Conservation (phyloP, 2,113 vertebrate genomes). For the Grantiella picta region DNA sequence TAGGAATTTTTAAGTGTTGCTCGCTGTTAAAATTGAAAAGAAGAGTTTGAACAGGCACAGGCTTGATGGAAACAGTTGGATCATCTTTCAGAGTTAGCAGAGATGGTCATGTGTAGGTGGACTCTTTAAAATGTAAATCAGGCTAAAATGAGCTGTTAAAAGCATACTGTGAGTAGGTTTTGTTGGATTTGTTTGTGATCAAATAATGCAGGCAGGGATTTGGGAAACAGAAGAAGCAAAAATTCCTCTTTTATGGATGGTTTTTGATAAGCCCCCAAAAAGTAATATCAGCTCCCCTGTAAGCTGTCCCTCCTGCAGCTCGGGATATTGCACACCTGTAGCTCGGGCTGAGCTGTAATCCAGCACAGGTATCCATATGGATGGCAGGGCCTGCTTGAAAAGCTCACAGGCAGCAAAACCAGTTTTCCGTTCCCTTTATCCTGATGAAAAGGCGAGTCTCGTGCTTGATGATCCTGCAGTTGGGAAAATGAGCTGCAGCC, state of each 20-base stretch:
- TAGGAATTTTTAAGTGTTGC: constrained; percentile 11
- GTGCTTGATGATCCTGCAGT: background rate
- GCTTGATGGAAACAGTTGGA: constrained; percentile 25
- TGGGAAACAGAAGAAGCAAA: constrained; percentile 23
- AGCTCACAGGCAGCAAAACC: background rate
- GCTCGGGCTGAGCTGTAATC: background rate
- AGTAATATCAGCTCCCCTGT: background rate
- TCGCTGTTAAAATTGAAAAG: background rate
- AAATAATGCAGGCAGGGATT: constrained; percentile 36
- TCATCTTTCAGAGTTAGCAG: constrained; percentile 39
- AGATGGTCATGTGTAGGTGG: constrained; percentile 59
- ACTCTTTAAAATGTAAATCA: constrained; percentile 52
- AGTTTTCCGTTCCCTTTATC: background rate
- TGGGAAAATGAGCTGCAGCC: background rate
- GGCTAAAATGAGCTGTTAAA: constrained; percentile 57
- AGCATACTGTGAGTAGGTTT: constrained; percentile 50
- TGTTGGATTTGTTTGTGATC: constrained; percentile 55
- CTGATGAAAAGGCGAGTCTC: background rate
- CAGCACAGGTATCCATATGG: background rate
- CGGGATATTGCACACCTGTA: background rate
- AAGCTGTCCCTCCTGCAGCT: background rate
- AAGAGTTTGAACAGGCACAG: background rate
- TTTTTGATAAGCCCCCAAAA: background rate
- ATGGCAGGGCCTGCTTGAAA: background rate
- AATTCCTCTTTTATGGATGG: background rate